Evolutionary conservation across 2,888 invertebrate species (phyloP), one percentile per base, ranked within the genome.

Genomic region (Protophormia terraenovae): DNA sequence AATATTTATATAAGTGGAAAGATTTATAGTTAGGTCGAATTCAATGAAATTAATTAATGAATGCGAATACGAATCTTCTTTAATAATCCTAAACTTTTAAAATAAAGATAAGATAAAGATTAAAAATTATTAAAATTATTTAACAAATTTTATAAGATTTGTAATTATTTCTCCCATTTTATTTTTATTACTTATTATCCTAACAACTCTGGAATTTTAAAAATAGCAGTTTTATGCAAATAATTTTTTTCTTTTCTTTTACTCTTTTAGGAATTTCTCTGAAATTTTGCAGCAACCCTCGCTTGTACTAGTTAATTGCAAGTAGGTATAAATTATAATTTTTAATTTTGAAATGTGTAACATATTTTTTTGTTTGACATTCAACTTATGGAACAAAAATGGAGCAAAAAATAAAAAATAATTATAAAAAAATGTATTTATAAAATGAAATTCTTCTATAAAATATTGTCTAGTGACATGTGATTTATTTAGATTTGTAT

Each of bases 281-380:
- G 7, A 50, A 35, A 53, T 38, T 22, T 7, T 3, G 3, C 1
- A 12, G 3, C 10, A n/a, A 66, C 69, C 69, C 50, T 79, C 62
- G 71, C 12, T 45, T 16, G 12, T 2, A n/a, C 32, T 4, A 29
- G n/a, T 72, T 72, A 62, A 72, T 50, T 69, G 35, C 35, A 58
- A 67, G 81, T 69, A 75, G 67, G 75, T 76, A 75, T 69, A 62
- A 69, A 82, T 62, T 82, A 69, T 8, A 62, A 38, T 53, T 58
- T 69, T 58, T 32, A 29, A 64, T 55, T 66, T 55, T 66, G 55
- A 73, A 58, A 72, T 45, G 53, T 80, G 53, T 73, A 64, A 66
- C 53, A 66, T 55, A 45, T 38, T 72, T 72, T 72, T 67, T 7
- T 7, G 24, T 69, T 81, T 81, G 60, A 69, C 60, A 75, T 81